These are phyloP conservation scores for Euclidia mi DNA, from an alignment of 2,888 invertebrate species.

Conservation along the genomic window DNA sequence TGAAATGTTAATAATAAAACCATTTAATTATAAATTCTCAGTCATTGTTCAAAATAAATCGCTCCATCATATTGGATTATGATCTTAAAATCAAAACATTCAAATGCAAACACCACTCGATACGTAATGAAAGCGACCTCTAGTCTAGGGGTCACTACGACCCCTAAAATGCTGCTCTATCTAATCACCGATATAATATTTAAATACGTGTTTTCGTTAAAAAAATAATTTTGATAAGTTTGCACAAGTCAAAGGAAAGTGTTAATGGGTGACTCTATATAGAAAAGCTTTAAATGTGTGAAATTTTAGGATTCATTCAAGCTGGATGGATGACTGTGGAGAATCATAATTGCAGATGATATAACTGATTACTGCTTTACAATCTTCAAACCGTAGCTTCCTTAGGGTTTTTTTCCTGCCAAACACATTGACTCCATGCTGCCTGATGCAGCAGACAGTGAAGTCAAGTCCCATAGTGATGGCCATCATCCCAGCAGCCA, in stretches of 20 bases:
- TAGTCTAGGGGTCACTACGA: constrained; percentile 41
- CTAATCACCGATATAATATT: constrained; percentile 28
- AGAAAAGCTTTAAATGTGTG: not conserved
- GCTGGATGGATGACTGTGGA: too few relatives aligned
- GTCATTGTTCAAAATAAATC: not conserved
- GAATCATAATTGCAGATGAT: too few relatives aligned
- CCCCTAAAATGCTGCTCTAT: constrained; percentile 18
- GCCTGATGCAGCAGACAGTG: too few relatives aligned
- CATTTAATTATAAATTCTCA: not conserved
- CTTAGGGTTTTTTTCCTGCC: too few relatives aligned
- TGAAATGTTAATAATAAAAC: too few relatives aligned
- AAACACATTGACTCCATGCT: too few relatives aligned
- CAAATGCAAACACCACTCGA: constrained; percentile 34
- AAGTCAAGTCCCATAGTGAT: too few relatives aligned
- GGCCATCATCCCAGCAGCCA: too few relatives aligned
- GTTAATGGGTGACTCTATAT: constrained; percentile 3
- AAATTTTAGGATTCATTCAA: too few relatives aligned
- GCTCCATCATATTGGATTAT: not conserved
- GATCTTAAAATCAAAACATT: constrained; percentile 14
- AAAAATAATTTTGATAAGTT: constrained; percentile 9
- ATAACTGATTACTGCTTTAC: too few relatives aligned
- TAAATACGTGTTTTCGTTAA: constrained; percentile 19
- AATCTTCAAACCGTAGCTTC: too few relatives aligned
- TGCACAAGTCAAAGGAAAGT: constrained; percentile 3
- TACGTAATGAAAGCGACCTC: constrained; percentile 27